These are phyloP conservation scores for Eonycteris spelaea DNA, from an alignment of 2,113 vertebrate species.

Conservation along the genomic window DNA sequence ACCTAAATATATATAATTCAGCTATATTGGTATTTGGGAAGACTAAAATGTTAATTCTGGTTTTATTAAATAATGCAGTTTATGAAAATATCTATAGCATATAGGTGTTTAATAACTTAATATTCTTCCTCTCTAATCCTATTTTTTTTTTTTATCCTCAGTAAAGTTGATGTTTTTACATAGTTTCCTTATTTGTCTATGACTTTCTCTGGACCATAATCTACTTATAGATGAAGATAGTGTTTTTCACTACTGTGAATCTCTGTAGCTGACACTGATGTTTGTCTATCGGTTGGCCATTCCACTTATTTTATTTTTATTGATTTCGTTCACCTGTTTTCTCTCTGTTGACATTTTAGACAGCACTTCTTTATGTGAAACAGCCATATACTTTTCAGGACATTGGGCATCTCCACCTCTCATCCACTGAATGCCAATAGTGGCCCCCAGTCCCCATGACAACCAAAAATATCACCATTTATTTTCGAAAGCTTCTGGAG, in stretches of 20 bases:
- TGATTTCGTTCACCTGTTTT: neutral
- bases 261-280: neutral
- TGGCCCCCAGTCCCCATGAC: neutral
- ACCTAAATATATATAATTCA: neutral
- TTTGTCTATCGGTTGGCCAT: neutral
- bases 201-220: neutral
- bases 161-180: neutral
- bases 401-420: neutral
- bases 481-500: neutral
- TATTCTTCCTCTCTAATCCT: neutral
- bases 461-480: neutral
- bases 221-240: neutral
- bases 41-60: neutral
- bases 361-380: neutral
- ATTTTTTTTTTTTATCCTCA: neutral
- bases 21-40: neutral
- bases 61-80: neutral
- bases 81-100: neutral
- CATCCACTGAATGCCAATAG: neutral
- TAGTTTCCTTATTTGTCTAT: neutral
- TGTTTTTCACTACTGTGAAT: neutral
- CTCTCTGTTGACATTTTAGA: conserved; percentile 7
- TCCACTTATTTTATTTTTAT: neutral
- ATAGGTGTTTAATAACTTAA: neutral
- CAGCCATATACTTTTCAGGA: neutral